Evolutionary conservation across 2,113 vertebrate species (phyloP), one percentile per base, ranked within the genome.

Genomic region (Pardalotus punctatus): DNA sequence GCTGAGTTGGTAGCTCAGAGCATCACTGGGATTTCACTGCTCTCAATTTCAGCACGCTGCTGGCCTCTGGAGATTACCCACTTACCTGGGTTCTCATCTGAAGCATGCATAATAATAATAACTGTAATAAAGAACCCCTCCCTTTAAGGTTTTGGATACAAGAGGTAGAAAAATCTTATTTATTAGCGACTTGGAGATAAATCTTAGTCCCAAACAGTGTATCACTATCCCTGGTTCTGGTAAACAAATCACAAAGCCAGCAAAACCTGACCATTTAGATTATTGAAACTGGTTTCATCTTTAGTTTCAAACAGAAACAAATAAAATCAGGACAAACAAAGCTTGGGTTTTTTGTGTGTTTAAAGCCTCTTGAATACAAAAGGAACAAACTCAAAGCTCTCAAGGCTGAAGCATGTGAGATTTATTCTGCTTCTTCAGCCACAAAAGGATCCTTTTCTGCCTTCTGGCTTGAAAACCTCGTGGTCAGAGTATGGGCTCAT

Each of bases 401-500:
- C 24, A 81, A 76, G 73, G 38, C 64, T 92, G 50, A 83, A 33
- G 31, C 14, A 29, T 27, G 29, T 40, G 29, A 54, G 66, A 93
- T 86, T 87, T 82, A 94, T 85, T 92, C 43, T 94, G 35, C 50
- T 90, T 54, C 62, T 93, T 80, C 74, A 86, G 6, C 29, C 67
- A 67, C 79, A 83, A 73, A 90, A 40, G 56, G 74, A 92, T 90
- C 38, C 18, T 86, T 85, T 96, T 61, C 87, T 94, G 50, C 92
- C 84, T 90, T 51, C 35, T 2, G 4, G 81, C 84, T 81, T 50
- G 42, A 69, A 94, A 91, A 50, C 47, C 78, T 85, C 50, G 61
- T 90, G 85, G 81, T 66, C 58, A 21, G 62, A 76, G 73, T 47
- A 25, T 45, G 23, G 0, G 69, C 14, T 42, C 66, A 90, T 56